These are phyloP conservation scores for Temnothorax ravouxi DNA, from an alignment of 2,888 invertebrate genomes.

Conservation along the genomic window DNA sequence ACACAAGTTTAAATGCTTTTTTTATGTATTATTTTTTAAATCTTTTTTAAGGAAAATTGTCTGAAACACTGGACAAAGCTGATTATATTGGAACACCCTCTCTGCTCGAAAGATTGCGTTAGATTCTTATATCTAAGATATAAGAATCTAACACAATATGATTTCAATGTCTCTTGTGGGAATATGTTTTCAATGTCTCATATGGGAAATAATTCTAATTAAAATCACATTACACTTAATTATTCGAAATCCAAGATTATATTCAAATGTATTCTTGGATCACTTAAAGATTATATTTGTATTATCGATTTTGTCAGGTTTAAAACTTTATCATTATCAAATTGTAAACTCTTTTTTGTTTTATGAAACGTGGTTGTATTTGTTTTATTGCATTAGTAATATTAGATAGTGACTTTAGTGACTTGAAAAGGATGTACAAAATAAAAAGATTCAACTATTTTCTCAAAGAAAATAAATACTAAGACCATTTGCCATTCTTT, in stretches of 20 bases:
- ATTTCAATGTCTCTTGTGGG: too few relatives aligned
- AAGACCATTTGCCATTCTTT: neutral
- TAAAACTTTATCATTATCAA: neutral
- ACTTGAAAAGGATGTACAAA: neutral
- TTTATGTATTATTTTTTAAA: neutral
- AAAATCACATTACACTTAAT: constrained; percentile 4
- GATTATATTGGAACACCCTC: neutral
- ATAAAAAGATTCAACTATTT: neutral
- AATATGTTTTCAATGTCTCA: neutral
- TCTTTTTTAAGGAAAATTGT: neutral
- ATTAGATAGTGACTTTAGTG: neutral
- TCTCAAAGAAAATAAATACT: neutral
- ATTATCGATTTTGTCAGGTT: neutral
- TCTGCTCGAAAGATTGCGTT: neutral
- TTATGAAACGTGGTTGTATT: neutral
- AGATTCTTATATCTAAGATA: neutral
- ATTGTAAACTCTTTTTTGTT: neutral
- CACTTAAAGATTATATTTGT: neutral
- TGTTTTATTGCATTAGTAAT: neutral
- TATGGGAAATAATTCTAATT: neutral
- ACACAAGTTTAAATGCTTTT: neutral
- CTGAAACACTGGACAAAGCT: neutral
- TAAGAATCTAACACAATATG: too few relatives aligned
- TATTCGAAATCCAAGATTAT: neutral
- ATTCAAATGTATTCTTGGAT: neutral